Evolutionary conservation across 2,888 invertebrate genomes (phyloP), one percentile per base, ranked within the genome.

Genomic region (Synanthedon andrenaeformis): DNA sequence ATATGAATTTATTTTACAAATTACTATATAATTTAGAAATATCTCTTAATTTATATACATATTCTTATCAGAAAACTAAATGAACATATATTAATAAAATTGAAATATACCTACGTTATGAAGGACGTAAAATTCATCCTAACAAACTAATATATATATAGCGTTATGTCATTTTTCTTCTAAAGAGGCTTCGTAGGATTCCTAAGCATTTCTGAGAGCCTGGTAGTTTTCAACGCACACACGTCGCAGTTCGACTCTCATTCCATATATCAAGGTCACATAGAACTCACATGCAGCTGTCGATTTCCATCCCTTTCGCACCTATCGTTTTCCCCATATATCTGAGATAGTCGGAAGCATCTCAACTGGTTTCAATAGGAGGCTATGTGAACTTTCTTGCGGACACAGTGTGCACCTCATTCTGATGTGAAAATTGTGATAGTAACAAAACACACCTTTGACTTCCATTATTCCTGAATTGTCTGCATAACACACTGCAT

Each of bases 251-350:
- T 72, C 74, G 72, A 72, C 76, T 76, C 76, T 75, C 74, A 72
- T 76, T 75, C 76, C 76, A 76, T 71, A 75, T 70, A 83, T 82
- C 80, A 84, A 83, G 84, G 82, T 79, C 82, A 75, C 67, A 66
- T 70, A 70, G 68, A 67, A 74, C 70, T 71, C 74, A 76, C 77
- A 74, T 70, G 72, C 74, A 67, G 69, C 70, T 66, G 57, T 50
- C n/a, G 23, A 52, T 62, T 55, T 58, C 60, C 55, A 57, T 76
- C 75, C 70, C 80, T 66, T 66, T 77, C 72, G 55, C 70, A 62
- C 71, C 5, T 11, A 12, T 11, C 51, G 12, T 51, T 11, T n/a
- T 28, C 35, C 6, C 8, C 50, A 59, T 57, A 59, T 54, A 67
- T 59, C 55, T 55, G 70, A 79, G 60, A 65, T 69, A 69, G 72